Evolutionary conservation across 2,797 vertebrate species (phyloP), one percentile per base, ranked within the genome.

Genomic region (Peromyscus attwateri): DNA sequence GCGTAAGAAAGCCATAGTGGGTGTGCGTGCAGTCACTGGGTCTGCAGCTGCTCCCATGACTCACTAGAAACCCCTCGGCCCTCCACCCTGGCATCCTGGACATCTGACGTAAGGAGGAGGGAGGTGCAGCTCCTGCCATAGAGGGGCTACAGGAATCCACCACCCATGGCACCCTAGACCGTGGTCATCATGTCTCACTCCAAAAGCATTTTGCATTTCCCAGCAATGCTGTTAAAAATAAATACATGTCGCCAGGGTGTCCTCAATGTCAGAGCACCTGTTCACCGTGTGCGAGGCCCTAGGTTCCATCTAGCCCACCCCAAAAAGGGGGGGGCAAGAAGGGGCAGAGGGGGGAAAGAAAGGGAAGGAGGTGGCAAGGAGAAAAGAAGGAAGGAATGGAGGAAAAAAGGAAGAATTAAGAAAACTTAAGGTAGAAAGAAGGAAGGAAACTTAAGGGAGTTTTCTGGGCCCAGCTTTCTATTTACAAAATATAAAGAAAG

Each of bases 41-140:
- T 13, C 85, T 62, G 27, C 81, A 81, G 76, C 87, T 92, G 96
- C 83, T 94, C 17, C 0, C 0, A 55, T 94, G 97, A 97, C 95
- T 97, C 92, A 95, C 73, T 80, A 94, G 94, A 96, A 96, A 89
- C 77, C 82, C 95, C 92, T 92, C 0, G 0, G 91, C 37, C 87
- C 43, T 77, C 68, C 52, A 29, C 8, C 0, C 43, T 14, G 23
- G 64, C 49, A 19, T 79, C 31, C 4, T 19, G 82, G 25, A 70
- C 14, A 2, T 31, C 31, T 27, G 5, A 34, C 68, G 5, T 40
- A 2, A 2, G 2, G 21, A 40, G 52, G 9, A 7, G n/a, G 25
- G 12, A 19, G 62, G 2, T n/a, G 2, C 16, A 6, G 8, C 25
- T 13, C 25, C 55, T 25, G 6, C 31, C 29, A 2, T 34, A 23